phyloP scores from a whole-genome alignment of 2,888 invertebrate species.

The Hydropsyche betteni region DNA sequence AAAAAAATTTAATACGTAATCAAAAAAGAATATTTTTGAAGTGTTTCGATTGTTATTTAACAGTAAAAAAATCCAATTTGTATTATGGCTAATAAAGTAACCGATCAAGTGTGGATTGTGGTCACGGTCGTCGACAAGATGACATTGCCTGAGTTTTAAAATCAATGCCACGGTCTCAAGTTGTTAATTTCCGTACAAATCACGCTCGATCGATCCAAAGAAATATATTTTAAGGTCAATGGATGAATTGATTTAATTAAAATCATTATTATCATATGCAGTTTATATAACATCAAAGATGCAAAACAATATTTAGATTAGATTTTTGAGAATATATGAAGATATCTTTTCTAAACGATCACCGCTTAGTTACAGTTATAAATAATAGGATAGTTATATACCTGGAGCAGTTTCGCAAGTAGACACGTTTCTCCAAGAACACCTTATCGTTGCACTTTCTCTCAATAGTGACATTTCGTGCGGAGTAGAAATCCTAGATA shows the following conservation, averaged over 20 bases:
- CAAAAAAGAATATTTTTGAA: too few relatives aligned
- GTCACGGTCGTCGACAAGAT: constrained; percentile 1
- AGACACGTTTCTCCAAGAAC: constrained; percentile 57
- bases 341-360: too few relatives aligned
- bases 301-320: too few relatives aligned
- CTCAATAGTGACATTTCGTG: constrained; percentile 58
- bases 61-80: background rate
- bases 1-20: background rate
- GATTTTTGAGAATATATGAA: too few relatives aligned
- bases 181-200: constrained; percentile 1
- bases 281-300: too few relatives aligned
- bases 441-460: constrained; percentile 58
- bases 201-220: background rate
- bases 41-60: background rate
- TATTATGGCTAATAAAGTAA: background rate
- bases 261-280: too few relatives aligned
- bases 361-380: too few relatives aligned
- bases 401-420: constrained; percentile 57
- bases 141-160: background rate
- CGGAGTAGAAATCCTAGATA: constrained; percentile 57
- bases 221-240: too few relatives aligned
- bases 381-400: constrained; percentile 50
- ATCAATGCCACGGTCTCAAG: constrained; percentile 24
- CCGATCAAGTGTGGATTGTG: constrained; percentile 27
- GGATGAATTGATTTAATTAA: too few relatives aligned